phyloP scores from a whole-genome alignment of 1,140 invertebrate species.

The Anoplolepis gracilipes region DNA sequence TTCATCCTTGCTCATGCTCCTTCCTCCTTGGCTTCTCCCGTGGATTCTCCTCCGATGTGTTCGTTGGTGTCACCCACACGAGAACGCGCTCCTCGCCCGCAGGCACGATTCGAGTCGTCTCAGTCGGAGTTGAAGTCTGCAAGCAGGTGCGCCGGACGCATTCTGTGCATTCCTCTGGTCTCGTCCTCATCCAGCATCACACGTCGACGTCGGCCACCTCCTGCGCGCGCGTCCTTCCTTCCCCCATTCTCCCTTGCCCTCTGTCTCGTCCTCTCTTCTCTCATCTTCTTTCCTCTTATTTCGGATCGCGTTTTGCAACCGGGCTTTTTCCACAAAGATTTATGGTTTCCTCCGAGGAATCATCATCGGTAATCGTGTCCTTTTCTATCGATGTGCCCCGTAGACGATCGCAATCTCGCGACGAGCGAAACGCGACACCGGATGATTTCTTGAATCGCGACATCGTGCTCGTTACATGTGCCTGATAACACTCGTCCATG shows the following conservation, averaged over 20 bases:
- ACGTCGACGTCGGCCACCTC: slow-evolving; percentile 68
- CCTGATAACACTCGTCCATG: slow-evolving; percentile 23
- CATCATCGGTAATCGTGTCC: slow-evolving; percentile 19
- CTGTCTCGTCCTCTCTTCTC: background rate
- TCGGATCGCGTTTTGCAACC: slow-evolving; percentile 19
- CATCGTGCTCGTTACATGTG: background rate
- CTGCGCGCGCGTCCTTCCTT: slow-evolving; percentile 42
- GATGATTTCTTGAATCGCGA: slow-evolving; percentile 16
- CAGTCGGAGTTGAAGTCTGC: slow-evolving; percentile 67
- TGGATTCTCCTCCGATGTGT: background rate
- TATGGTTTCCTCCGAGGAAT: slow-evolving; percentile 17
- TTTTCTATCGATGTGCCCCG: background rate
- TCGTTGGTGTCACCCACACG: slow-evolving; percentile 61
- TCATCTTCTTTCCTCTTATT: slow-evolving; percentile 19
- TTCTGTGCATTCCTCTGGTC: slow-evolving; percentile 75
- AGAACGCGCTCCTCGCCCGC: slow-evolving; percentile 30
- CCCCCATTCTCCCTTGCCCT: slow-evolving; percentile 2
- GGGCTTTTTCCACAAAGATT: slow-evolving; percentile 49
- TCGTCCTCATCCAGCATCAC: slow-evolving; percentile 74
- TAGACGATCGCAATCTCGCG: slow-evolving; percentile 46
- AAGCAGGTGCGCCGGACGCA: slow-evolving; percentile 76
- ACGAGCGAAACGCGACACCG: slow-evolving; percentile 39
- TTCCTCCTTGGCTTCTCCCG: background rate
- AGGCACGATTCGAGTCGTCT: slow-evolving; percentile 62
- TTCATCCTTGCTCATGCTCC: background rate